Evolutionary conservation across 1,140 invertebrate genomes (phyloP).

Genomic region (Eueides isabella): DNA sequence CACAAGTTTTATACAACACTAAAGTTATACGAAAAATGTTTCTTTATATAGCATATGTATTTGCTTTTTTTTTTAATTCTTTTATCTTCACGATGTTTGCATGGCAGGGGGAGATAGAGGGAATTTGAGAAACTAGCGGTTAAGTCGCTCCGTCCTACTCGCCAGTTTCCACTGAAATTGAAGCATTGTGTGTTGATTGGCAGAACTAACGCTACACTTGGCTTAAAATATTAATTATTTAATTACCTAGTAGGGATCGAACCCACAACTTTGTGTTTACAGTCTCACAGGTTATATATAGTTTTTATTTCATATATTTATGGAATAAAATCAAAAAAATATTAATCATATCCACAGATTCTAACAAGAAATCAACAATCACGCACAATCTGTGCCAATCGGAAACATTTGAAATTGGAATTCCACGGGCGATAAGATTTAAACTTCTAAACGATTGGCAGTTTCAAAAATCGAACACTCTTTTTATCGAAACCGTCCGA

Average conservation of each 20-base stretch:
- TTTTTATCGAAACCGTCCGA: slow-evolving; percentile 55
- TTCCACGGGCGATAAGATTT: slow-evolving; percentile 24
- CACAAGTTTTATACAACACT: slow-evolving; percentile 1
- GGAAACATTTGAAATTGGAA: slow-evolving; percentile 32
- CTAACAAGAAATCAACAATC: slow-evolving; percentile 15
- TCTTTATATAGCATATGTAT: not conserved
- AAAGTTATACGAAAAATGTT: not conserved
- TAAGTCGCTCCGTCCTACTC: no score
- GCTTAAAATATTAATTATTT: no score
- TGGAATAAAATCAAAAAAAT: not conserved
- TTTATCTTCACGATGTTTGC: no score
- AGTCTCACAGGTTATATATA: no score
- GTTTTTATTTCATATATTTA: no score
- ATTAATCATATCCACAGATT: not conserved
- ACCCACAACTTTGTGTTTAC: no score
- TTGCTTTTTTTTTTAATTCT: not conserved
- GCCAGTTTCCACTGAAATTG: no score
- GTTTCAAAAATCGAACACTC: slow-evolving; percentile 48
- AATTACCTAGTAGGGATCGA: no score
- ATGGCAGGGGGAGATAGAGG: no score
- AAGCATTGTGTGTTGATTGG: no score
- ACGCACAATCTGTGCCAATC: slow-evolving; percentile 11
- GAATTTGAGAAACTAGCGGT: no score
- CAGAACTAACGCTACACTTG: no score
- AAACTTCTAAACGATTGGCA: slow-evolving; percentile 29